A percentile compares a stretch with the other conserved stretches of the same genome.
Conservation (phyloP, 2,888 invertebrate species). For the Cephus runcator region DNA sequence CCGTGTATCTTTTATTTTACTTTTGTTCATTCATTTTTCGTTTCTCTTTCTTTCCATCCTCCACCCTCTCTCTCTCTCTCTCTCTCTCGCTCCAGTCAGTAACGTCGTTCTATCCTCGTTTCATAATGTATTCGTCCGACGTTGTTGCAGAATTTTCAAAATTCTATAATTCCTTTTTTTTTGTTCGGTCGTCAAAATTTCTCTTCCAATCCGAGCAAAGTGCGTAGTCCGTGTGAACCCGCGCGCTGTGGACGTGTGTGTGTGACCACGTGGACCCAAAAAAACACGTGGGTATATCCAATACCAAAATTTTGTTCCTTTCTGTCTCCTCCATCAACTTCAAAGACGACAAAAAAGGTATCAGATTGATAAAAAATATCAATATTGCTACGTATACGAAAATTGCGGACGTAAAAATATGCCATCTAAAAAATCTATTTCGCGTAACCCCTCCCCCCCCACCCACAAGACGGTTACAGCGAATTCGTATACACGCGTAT, state of each 20-base stretch:
- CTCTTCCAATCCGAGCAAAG: neutral
- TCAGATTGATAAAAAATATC: neutral
- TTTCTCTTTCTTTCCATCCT: constrained; percentile 27
- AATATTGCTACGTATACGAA: constrained; percentile 3
- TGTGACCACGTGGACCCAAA: neutral
- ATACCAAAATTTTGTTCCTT: constrained; percentile 15
- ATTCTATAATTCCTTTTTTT: constrained; percentile 2
- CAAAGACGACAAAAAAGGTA: neutral
- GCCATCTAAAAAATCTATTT: neutral
- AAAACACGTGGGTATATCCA: neutral
- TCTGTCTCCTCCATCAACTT: constrained; percentile 12
- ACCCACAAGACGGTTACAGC: neutral
- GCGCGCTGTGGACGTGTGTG: constrained; percentile 3
- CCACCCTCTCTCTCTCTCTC: neutral
- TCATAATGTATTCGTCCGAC: neutral
- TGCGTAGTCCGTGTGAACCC: neutral
- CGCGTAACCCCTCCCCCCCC: neutral
- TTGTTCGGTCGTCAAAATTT: neutral
- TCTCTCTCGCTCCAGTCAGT: neutral
- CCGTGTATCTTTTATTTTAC: constrained; percentile 41
- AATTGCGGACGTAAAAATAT: constrained; percentile 6
- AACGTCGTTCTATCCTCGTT: neutral
- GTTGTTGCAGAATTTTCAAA: neutral
- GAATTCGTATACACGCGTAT: constrained; percentile 47
- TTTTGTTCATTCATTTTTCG: neutral